Evolutionary conservation across 1,140 invertebrate genomes (phyloP).

Genomic region (Drosophila leontia): DNA sequence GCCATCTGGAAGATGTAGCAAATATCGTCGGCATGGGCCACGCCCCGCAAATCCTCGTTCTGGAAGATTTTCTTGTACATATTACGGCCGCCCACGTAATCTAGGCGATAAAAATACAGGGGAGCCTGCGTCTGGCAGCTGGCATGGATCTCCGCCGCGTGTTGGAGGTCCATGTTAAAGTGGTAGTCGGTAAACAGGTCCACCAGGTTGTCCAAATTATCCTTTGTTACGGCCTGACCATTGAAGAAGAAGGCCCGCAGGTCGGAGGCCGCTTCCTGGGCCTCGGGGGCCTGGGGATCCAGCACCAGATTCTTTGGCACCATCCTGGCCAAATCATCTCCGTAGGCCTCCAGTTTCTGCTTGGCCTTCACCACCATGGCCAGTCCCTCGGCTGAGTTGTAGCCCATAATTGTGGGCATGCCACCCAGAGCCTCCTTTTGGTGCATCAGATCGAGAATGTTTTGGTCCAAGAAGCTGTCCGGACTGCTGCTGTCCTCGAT

Average conservation of each 20-base stretch:
- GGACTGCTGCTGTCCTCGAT: constrained; percentile 60
- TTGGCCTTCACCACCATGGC: constrained; percentile 52
- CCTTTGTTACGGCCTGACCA: constrained; percentile 38
- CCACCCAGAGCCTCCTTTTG: constrained; percentile 40
- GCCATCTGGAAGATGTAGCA: constrained; percentile 87
- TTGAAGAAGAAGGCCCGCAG: constrained; percentile 76
- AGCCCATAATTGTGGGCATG: constrained; percentile 75
- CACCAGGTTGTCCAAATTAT: constrained; percentile 54
- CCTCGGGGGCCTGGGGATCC: constrained; percentile 25
- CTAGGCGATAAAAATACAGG: constrained; percentile 85
- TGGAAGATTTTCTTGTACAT: constrained; percentile 85
- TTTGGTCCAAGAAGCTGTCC: constrained; percentile 59
- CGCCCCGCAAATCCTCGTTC: constrained; percentile 85
- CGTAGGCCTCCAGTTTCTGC: constrained; percentile 56
- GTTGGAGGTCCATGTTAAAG: constrained; percentile 67
- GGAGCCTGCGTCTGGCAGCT: constrained; percentile 59
- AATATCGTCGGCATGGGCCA: constrained; percentile 87
- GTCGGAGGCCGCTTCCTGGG: constrained; percentile 44
- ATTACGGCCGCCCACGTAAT: constrained; percentile 86
- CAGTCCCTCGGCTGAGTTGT: constrained; percentile 73
- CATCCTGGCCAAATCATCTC: constrained; percentile 63
- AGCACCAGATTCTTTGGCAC: constrained; percentile 62
- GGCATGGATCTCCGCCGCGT: constrained; percentile 64
- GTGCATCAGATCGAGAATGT: constrained; percentile 59
- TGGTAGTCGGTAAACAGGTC: constrained; percentile 71